phyloP scores from a whole-genome alignment of 2,113 vertebrate genomes.

The Mormyrus iriodes region DNA sequence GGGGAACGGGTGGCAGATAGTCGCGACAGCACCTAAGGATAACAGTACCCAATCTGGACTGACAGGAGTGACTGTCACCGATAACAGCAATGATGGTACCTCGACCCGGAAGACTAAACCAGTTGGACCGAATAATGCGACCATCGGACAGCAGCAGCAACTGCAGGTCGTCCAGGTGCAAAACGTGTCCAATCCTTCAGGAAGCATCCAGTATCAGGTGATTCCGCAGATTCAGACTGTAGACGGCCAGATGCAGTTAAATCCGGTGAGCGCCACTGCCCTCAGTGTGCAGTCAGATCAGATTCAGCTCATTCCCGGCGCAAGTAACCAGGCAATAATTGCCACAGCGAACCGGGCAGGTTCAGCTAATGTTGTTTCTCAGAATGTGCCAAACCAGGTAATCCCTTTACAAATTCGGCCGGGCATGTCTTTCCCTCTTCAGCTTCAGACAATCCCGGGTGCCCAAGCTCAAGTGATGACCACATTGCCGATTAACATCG shows the following conservation, averaged over 20 bases:
- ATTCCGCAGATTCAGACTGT: slow-evolving; percentile 92
- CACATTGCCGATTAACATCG: slow-evolving; percentile 92
- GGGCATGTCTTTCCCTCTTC: slow-evolving; percentile 88
- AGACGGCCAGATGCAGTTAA: slow-evolving; percentile 90
- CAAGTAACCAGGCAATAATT: slow-evolving; percentile 86
- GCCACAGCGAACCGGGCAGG: slow-evolving; percentile 70
- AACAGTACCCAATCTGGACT: slow-evolving; percentile 75
- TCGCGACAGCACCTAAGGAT: slow-evolving; percentile 86
- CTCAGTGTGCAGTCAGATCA: slow-evolving; percentile 74
- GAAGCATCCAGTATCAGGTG: slow-evolving; percentile 93
- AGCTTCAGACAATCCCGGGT: slow-evolving; percentile 88
- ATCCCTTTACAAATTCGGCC: slow-evolving; percentile 91
- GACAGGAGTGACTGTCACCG: slow-evolving; percentile 57
- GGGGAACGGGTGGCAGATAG: slow-evolving; percentile 95
- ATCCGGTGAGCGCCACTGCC: slow-evolving; percentile 71
- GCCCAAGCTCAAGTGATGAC: slow-evolving; percentile 89
- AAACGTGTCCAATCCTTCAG: slow-evolving; percentile 77
- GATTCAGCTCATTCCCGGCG: slow-evolving; percentile 89
- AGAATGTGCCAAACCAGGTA: slow-evolving; percentile 81
- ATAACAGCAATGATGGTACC: slow-evolving; percentile 66
- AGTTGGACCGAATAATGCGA: slow-evolving; percentile 50
- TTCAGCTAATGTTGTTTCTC: slow-evolving; percentile 77
- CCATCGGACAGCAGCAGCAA: slow-evolving; percentile 60
- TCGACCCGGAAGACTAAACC: slow-evolving; percentile 77
- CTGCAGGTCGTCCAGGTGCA: slow-evolving; percentile 91